Evolutionary conservation across 2,113 vertebrate species (phyloP), one percentile per base, ranked within the genome.

Genomic region (Passerina amoena): DNA sequence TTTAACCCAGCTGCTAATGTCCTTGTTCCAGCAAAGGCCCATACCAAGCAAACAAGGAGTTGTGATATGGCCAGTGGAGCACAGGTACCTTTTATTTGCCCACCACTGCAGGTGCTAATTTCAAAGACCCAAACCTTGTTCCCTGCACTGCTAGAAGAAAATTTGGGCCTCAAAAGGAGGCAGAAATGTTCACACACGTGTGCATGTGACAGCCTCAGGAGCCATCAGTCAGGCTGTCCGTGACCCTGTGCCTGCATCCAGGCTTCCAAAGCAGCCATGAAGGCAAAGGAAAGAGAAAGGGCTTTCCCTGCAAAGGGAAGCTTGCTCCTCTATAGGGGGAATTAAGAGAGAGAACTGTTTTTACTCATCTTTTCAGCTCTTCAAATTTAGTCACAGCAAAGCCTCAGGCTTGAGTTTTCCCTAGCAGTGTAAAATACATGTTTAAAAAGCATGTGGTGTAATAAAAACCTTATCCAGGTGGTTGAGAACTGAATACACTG

Each of bases 101-200:
- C 35, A 23, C 18, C n/a, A 42, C 54, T 4, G 1, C 22, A 28
- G 25, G 33, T 28, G 48, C 40, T 54, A 11, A 72, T 70, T 60
- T 59, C 53, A 56, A 68, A 44, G 33, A n/a, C 23, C 16, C n/a
- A 42, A 33, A 21, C 27, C 35, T 53, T 24, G 22, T 40, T 80
- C 30, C 16, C 44, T 45, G 25, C 10, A 18, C 15, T 77, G 24
- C 31, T 28, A 48, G 38, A 75, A 76, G 15, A 56, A 75, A 23
- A 37, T 21, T 1, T 23, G 35, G 37, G 37, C 28, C 59, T 63
- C 13, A 33, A 13, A 57, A 12, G 30, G 1, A 6, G 37, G n/a
- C 11, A 53, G 54, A 42, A 68, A 42, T 3, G 0, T 14, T 38
- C 47, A 7, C 2, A 38, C 3, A 2, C 2, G 0, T 1, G 13